phyloP scores from a whole-genome alignment of 1,140 invertebrate species.

The Macrobrachium rosenbergii region DNA sequence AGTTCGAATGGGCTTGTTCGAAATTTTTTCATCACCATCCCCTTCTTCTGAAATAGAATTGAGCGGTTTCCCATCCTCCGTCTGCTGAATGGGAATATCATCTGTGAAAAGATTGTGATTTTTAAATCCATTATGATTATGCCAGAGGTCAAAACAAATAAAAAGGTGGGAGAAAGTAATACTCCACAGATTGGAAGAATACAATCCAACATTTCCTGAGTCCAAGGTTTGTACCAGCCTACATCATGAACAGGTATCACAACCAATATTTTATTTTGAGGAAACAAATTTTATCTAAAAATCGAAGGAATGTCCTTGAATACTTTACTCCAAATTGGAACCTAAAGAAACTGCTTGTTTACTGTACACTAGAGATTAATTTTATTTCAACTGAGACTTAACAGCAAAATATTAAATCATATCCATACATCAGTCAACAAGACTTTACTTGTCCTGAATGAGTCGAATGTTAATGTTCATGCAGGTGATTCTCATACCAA shows the following conservation, averaged over 20 bases:
- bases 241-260: neutral
- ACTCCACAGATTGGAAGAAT: neutral
- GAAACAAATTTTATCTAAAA: neutral
- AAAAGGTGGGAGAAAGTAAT: constrained; percentile 8
- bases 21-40: constrained; percentile 14
- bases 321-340: neutral
- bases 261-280: neutral
- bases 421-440: no score
- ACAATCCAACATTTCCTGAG: neutral
- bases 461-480: no score
- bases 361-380: no score
- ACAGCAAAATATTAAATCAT: no score
- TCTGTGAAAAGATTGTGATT: constrained; percentile 24
- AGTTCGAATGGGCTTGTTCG: constrained; percentile 49
- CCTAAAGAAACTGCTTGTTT: no score
- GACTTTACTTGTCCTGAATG: no score
- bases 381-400: no score
- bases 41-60: constrained; percentile 49
- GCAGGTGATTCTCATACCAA: no score
- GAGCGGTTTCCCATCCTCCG: constrained; percentile 45
- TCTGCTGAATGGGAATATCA: constrained; percentile 57
- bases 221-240: neutral
- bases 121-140: neutral
- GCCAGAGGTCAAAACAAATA: neutral
- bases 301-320: neutral